Base-by-base conservation (phyloP, 2,113 vertebrate genomes). In the Casuarius casuarius region DNA sequence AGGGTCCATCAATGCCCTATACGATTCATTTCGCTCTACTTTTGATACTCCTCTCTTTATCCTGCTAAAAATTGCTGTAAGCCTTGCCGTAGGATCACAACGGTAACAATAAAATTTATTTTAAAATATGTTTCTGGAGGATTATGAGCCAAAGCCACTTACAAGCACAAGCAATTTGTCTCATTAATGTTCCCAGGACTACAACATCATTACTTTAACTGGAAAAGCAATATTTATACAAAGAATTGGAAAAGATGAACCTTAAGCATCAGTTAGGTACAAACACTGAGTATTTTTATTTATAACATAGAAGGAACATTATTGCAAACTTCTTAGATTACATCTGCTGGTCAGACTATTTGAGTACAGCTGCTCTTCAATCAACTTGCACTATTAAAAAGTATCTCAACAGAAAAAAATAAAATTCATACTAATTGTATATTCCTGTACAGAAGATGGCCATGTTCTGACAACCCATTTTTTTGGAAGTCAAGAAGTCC, bases 21-120 rank as follows among this genome's bases (percentile, higher is more conserved):
- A 66, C 54, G 86, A 59, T 83, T 94, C 12, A 77, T 90, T 42
- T 80, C 63, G 63, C 58, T 86, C 88, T 85, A 12, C 29, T 70
- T n/a, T 46, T 94, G 58, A 71, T 31, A 38, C 75, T 79, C 59
- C 82, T 82, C 23, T 83, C 28, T 59, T 95, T 74, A 71, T 51
- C 16, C 63, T 87, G 44, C 35, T 90, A 88, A 87, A 54, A 87
- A 88, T 8, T 90, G 42, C 78, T 86, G 71, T 92, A 93, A 94
- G 80, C 49, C 5, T 87, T 71, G n/a, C 46, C 3, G 1, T 42
- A 87, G 67, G 23, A 83, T 86, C 42, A 63, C 23, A 87, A 76
- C 49, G 76, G 22, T 89, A 62, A 94, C 90, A 92, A 65, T 29
- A 71, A 77, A 75, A 81, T 58, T 18, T 44, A 72, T 3, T 63